Evolutionary conservation across 2,888 invertebrate species (phyloP).

Genomic region (Eustalomyia histrio): DNA sequence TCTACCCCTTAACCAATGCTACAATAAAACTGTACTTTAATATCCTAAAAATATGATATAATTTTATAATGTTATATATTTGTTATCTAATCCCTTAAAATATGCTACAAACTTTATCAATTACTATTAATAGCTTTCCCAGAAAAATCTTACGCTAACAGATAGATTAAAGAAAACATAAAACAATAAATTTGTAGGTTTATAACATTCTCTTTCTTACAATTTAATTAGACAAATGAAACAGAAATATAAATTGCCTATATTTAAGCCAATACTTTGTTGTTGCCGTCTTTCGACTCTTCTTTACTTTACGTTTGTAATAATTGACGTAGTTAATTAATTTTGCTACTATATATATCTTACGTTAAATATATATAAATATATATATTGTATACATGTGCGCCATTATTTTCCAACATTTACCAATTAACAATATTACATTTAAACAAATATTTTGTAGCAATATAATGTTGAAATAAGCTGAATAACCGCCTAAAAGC

Average conservation of each 20-base stretch:
- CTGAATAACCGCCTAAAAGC: slow-evolving; percentile 47
- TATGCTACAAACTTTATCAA: slow-evolving; percentile 22
- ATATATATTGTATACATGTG: slow-evolving; percentile 18
- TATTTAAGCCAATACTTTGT: slow-evolving; percentile 61
- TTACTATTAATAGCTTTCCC: slow-evolving; percentile 10
- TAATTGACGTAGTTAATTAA: slow-evolving; percentile 63
- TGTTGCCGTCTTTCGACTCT: neutral
- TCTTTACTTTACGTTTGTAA: neutral
- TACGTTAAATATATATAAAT: neutral
- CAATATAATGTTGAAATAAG: neutral
- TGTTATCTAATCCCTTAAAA: slow-evolving; percentile 11
- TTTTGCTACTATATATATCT: slow-evolving; percentile 33
- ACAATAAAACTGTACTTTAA: no score
- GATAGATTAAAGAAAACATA: neutral
- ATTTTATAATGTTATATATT: neutral
- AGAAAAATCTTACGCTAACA: neutral
- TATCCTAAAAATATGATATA: neutral
- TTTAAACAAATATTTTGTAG: neutral
- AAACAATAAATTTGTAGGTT: neutral
- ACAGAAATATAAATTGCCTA: slow-evolving; percentile 52
- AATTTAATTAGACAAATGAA: slow-evolving; percentile 14
- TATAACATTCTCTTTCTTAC: neutral
- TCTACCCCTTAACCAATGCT: no score
- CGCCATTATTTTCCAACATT: slow-evolving; percentile 53
- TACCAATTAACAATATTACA: slow-evolving; percentile 52